A percentile compares a stretch with the other conserved stretches of the same genome.
Evolutionary conservation across 2,113 vertebrate genomes (phyloP).

Genomic region (Oxyura jamaicensis): DNA sequence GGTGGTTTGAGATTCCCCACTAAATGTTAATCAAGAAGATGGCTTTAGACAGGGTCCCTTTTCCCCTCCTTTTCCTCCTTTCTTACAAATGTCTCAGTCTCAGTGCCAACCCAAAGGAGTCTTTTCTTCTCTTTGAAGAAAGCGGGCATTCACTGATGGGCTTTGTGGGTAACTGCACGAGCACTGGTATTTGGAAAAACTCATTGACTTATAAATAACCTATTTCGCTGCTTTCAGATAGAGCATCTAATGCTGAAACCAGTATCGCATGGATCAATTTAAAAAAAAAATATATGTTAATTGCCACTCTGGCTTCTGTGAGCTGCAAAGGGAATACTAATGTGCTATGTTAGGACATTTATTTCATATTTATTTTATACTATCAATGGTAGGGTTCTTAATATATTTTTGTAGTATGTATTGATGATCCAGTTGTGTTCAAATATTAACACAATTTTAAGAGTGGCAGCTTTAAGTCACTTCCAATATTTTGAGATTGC

Average conservation of each 20-base stretch:
- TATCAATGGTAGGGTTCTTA: not conserved
- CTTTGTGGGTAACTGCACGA: not conserved
- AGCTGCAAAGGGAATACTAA: not conserved
- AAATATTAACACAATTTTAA: not conserved
- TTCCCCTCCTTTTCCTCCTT: not conserved
- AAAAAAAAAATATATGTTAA: not conserved
- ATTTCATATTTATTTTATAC: not conserved
- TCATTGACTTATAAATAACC: not conserved
- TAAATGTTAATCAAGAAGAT: not conserved
- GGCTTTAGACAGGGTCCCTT: not conserved
- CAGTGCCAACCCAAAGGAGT: not conserved
- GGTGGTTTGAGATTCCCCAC: not conserved
- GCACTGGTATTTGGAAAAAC: not conserved
- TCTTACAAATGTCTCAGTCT: not conserved
- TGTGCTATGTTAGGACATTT: not conserved
- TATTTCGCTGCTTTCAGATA: not conserved
- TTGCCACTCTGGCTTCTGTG: not conserved
- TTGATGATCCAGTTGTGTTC: not conserved
- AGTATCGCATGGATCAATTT: not conserved
- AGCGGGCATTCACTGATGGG: not conserved
- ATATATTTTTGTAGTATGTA: not conserved
- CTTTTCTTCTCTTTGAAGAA: not conserved
- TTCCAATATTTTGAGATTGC: not conserved
- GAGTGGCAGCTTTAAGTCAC: not conserved
- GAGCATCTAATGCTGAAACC: not conserved